These are phyloP conservation scores for Sebastes alutus DNA, from an alignment of 2,797 vertebrate species.

Conservation along the genomic window DNA sequence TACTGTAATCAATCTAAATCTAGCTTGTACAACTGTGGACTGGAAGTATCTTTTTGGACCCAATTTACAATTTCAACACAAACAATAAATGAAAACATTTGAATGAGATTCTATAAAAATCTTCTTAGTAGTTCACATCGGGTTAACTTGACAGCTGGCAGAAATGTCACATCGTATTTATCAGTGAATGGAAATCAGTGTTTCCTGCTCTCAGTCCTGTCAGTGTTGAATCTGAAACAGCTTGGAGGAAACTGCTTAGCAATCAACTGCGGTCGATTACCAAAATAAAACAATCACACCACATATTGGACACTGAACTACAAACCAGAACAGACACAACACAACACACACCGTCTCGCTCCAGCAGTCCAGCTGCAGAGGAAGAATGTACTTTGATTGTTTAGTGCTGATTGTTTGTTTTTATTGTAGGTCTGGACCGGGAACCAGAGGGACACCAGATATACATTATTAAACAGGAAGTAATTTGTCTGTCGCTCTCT, in stretches of 20 bases:
- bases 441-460: not conserved
- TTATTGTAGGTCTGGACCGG: not conserved
- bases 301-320: not conserved
- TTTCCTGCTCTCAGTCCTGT: not conserved
- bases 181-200: not conserved
- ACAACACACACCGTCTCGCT: not conserved
- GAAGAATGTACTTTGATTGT: not conserved
- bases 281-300: not conserved
- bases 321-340: not conserved
- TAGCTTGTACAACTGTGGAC: not conserved
- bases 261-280: not conserved
- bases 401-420: conserved; percentile 25
- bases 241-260: not conserved
- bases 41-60: not conserved
- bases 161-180: not conserved
- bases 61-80: not conserved
- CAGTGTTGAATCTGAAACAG: not conserved
- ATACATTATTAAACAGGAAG: not conserved
- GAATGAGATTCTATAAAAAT: not conserved
- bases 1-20: too few relatives aligned
- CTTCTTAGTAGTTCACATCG: not conserved
- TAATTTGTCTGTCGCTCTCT: not conserved
- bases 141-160: not conserved
- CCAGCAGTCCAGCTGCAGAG: not conserved
- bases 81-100: not conserved